Conservation (phyloP, 2,797 vertebrate genomes). For the Florisuga fusca region DNA sequence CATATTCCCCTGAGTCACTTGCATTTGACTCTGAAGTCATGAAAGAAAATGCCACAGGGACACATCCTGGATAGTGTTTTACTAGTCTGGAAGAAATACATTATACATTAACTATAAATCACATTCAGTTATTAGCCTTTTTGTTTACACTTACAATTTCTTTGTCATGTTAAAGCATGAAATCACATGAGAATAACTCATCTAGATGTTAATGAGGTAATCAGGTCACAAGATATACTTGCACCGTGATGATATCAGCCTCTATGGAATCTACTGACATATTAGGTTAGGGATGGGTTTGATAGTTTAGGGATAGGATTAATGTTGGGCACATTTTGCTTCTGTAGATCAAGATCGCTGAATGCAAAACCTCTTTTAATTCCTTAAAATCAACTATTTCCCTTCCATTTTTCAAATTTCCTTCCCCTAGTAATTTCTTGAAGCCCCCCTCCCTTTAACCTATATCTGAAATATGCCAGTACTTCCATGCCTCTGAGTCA, state of each 20-base stretch:
- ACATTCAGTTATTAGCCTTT: neutral
- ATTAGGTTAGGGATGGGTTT: neutral
- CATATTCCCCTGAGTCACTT: neutral
- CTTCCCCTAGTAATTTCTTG: neutral
- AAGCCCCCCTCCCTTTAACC: neutral
- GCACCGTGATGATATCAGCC: neutral
- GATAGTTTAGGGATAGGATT: neutral
- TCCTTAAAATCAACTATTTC: neutral
- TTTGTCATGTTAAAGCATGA: neutral
- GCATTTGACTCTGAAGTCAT: constrained; percentile 19
- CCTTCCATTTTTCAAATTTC: neutral
- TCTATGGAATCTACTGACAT: neutral
- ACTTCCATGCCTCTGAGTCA: neutral
- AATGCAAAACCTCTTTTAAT: neutral
- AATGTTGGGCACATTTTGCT: neutral
- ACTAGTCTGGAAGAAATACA: neutral
- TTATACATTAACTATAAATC: neutral
- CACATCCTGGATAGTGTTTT: neutral
- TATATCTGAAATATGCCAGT: neutral
- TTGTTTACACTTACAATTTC: constrained; percentile 10
- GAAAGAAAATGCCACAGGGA: constrained; percentile 23
- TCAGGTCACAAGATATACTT: neutral
- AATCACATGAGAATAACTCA: constrained; percentile 33
- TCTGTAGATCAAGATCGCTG: neutral
- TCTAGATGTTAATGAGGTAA: constrained; percentile 24